Conservation (phyloP, 2,888 invertebrate genomes). For the Camponotus fellah region DNA sequence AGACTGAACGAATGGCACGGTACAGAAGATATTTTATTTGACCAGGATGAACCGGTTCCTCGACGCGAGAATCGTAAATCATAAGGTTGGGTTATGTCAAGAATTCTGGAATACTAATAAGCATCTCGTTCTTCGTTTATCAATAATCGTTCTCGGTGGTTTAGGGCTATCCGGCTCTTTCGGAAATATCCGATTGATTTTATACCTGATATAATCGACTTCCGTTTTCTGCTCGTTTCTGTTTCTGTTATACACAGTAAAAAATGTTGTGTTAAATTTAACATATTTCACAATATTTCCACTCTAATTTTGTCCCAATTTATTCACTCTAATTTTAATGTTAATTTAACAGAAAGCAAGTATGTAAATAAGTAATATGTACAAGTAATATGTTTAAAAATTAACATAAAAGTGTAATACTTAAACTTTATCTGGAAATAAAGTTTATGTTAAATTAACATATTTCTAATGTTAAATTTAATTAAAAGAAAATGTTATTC, state of each 20-base stretch:
- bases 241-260: neutral
- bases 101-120: conserved; percentile 78
- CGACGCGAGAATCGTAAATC: conserved; percentile 77
- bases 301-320: too few species aligned
- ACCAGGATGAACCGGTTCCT: conserved; percentile 75
- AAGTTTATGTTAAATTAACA: too few species aligned
- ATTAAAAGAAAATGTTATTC: too few species aligned
- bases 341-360: too few species aligned
- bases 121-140: conserved; percentile 62
- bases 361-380: too few species aligned
- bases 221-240: neutral
- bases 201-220: conserved; percentile 19
- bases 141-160: conserved; percentile 9
- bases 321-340: too few species aligned
- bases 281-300: too few species aligned
- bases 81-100: conserved; percentile 75
- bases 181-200: neutral
- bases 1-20: conserved; percentile 64
- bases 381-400: too few species aligned
- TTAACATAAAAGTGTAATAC: too few species aligned
- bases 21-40: conserved; percentile 73
- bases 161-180: neutral
- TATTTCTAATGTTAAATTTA: too few species aligned
- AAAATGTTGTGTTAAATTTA: too few species aligned
- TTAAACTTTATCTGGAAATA: too few species aligned